Base-by-base conservation (phyloP, 1,140 invertebrate genomes). In the Oryctes rhinoceros region DNA sequence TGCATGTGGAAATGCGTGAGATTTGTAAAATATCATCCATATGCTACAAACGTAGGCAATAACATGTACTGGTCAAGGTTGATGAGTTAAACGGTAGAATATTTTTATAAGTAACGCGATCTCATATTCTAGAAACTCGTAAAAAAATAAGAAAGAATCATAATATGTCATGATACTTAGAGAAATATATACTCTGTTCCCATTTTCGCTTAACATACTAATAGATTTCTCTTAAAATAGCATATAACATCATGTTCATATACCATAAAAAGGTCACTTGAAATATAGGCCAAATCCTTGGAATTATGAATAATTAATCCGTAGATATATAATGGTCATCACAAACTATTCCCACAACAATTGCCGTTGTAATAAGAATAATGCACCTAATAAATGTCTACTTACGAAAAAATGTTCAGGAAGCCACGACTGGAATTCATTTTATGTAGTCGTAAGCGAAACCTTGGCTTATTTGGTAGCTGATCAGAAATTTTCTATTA, bases 171-270 rank as follows among this genome's bases (percentile, higher is more conserved):
- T 24, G 59, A 67, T 18, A 20, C 18, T 24, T 67, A 7, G 9
- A 67, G 13, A 10, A 15, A 53, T 15, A 13, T 2, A 6, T 67
- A 11, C 30, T 11, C 24, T 67, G 62, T 37, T 71, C 13, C 35
- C 35, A 62, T 71, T 71, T 71, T 35, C 11, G 20, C 35, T 71
- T 71, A 35, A 20, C 35, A 15, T 13, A 35, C 11, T 30, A 35
- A 35, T 35, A 37, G 20, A 35, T 71, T 71, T 67, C 39, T 71
- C 65, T 71, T 71, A 37, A 71, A 71, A 71, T 71, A 71, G 65
- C 10, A 71, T 71, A 71, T 71, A 71, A 37, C 65, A 71, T 71
- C 20, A 71, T 37, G 65, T 24, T 13, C 13, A 35, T 15, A 71
- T 71, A 15, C 20, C 24, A 9, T 37, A 13, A 71, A 71, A 71